These are phyloP conservation scores for Drosophila nigricruria DNA, from an alignment of 2,888 invertebrate species.

Conservation along the genomic window DNA sequence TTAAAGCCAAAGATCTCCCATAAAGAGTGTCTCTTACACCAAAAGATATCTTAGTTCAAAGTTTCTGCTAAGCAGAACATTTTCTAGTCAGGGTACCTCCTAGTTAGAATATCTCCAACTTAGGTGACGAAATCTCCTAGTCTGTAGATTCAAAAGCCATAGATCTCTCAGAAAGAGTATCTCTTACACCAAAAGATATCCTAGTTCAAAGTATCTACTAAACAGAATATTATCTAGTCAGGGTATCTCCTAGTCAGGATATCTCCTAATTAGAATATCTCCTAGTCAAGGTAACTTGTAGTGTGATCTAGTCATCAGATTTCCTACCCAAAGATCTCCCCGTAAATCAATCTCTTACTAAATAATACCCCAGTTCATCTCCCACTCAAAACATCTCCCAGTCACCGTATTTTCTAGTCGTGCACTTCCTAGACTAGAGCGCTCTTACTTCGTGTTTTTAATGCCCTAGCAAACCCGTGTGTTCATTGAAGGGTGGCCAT, in stretches of 20 bases:
- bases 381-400: not conserved
- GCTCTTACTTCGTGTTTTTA: not conserved
- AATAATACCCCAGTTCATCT: not conserved
- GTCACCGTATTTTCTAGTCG: not conserved
- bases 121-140: not conserved
- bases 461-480: conserved; percentile 1
- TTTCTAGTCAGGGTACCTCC: not conserved
- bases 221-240: too few species aligned
- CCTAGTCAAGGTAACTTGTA: not conserved
- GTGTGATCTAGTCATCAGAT: not conserved
- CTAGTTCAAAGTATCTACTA: too few species aligned
- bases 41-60: too few species aligned
- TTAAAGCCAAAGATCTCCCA: not conserved
- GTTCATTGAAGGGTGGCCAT: conserved; percentile 16
- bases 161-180: too few species aligned
- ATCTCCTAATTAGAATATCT: not conserved
- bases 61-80: not conserved
- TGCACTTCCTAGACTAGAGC: not conserved
- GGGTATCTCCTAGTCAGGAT: not conserved
- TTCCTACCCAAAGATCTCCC: not conserved
- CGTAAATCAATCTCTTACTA: not conserved
- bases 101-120: not conserved
- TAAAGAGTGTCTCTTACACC: not conserved
- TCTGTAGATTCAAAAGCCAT: too few species aligned
- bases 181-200: too few species aligned